Base-by-base conservation (phyloP, 2,888 invertebrate genomes). In the Elaeidobius kamerunicus region DNA sequence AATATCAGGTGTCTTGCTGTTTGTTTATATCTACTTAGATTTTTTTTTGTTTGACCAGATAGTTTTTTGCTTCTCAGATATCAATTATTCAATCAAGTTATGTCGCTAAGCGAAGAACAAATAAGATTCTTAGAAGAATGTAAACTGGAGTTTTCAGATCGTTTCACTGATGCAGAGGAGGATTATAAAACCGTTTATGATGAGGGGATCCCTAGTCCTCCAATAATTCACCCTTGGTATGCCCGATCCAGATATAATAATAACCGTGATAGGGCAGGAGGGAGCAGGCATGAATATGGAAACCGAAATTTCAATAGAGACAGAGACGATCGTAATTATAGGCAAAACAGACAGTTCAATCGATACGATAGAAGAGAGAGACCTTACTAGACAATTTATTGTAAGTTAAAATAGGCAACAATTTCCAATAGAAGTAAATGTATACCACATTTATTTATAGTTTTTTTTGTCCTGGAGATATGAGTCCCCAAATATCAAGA, bases 211-310 rank as follows among this genome's bases (percentile, higher is more conserved):
- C 70, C 69, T 2, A 52, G 61, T 34, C 75, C 75, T n/a, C 76
- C 76, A 6, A 71, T 75, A 38, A 65, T 75, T 60, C 66, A 61
- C 38, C 73, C 73, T 0, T 76, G 75, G 74, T 68, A 69, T 55
- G 60, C 62, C 39, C 62, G 58, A 56, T 59, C 32, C 43, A 38
- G 28, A 9, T 28, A 30, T 12, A 20, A 28, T 14, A 30, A 43
- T 16, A 50, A 44, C 20, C 19, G 52, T 18, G 48, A 49, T 32
- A 45, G 57, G 23, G 38, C 43, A 20, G 52, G 56, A 42, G 46
- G 50, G 18, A 39, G 47, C 32, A 43, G 51, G 40, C 11, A 41
- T 44, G 42, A 51, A 16, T 27, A 32, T 34, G 19, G 34, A 27
- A 43, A 54, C 16, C 9, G 30, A 28, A 32, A 38, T 34, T 19